phyloP scores from a whole-genome alignment of 2,888 invertebrate genomes.

The Xylocampa areola region DNA sequence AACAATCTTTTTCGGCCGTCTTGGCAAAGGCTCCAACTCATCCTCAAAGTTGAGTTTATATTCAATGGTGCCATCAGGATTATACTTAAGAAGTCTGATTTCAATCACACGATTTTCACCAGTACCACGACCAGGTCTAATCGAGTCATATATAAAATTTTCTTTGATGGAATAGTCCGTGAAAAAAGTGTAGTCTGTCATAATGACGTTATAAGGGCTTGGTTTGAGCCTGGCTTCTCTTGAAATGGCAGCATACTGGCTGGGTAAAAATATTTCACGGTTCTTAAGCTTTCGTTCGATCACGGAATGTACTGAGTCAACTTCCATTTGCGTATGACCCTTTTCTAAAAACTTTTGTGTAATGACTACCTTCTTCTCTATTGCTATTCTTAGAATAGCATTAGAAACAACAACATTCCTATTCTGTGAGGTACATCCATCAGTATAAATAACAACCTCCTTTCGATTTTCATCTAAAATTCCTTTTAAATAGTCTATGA shows the following conservation, averaged over 20 bases:
- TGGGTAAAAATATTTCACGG: constrained; percentile 34
- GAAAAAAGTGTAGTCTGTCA: constrained; percentile 1
- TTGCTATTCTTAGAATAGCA: constrained; percentile 51
- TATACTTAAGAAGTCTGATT: constrained; percentile 35
- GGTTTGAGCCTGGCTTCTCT: constrained; percentile 1
- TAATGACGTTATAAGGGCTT: background rate
- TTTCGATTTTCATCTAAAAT: constrained; percentile 43
- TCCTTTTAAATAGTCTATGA: constrained; percentile 54
- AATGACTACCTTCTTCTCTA: constrained; percentile 42
- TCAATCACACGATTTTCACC: constrained; percentile 39
- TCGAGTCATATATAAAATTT: constrained; percentile 24
- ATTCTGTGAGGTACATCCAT: constrained; percentile 63
- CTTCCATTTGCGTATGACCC: constrained; percentile 58
- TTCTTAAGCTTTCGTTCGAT: constrained; percentile 69
- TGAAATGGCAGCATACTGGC: constrained; percentile 1
- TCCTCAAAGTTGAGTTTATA: constrained; percentile 28
- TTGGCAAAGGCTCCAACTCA: constrained; percentile 30
- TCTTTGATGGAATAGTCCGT: constrained; percentile 2
- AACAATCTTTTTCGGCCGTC: constrained; percentile 27
- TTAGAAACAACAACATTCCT: constrained; percentile 56
- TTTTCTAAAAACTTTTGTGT: constrained; percentile 60
- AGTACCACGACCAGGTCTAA: constrained; percentile 33
- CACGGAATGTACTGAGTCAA: constrained; percentile 63
- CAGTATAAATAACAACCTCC: constrained; percentile 54
- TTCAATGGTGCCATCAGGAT: constrained; percentile 28